These are phyloP conservation scores for Diadegma fenestrale DNA, from an alignment of 2,888 invertebrate genomes.

Conservation along the genomic window DNA sequence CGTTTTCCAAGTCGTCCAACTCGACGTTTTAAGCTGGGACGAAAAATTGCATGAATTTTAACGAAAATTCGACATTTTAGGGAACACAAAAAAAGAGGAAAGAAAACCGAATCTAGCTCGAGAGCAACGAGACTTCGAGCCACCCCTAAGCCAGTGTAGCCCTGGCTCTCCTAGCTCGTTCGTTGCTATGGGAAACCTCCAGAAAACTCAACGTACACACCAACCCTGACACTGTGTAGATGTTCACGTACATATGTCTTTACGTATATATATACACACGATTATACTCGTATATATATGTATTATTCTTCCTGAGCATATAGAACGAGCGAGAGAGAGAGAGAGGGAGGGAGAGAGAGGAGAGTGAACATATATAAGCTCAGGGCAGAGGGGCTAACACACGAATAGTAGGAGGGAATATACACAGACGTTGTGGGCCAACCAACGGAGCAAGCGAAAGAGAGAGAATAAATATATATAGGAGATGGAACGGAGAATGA, in stretches of 20 bases:
- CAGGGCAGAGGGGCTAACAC: slow-evolving; percentile 63
- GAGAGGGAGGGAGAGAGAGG: slow-evolving; percentile 46
- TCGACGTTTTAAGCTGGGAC: not conserved
- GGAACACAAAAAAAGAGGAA: not conserved
- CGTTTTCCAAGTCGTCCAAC: too few relatives aligned
- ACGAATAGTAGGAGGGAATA: slow-evolving; percentile 59
- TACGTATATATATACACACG: not conserved
- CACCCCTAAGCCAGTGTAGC: slow-evolving; percentile 80
- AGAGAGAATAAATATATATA: slow-evolving; percentile 35
- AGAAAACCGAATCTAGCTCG: slow-evolving; percentile 71
- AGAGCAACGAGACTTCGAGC: slow-evolving; percentile 81
- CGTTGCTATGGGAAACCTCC: slow-evolving; percentile 85
- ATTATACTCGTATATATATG: slow-evolving; percentile 24
- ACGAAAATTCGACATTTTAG: not conserved
- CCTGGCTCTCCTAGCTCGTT: slow-evolving; percentile 67
- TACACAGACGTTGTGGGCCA: slow-evolving; percentile 59
- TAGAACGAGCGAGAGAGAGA: slow-evolving; percentile 44
- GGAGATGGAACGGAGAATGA: slow-evolving; percentile 11
- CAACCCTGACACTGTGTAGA: slow-evolving; percentile 56
- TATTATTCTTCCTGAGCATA: slow-evolving; percentile 38
- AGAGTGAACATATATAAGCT: slow-evolving; percentile 68
- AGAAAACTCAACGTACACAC: slow-evolving; percentile 83
- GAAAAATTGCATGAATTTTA: not conserved
- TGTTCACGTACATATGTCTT: slow-evolving; percentile 3
- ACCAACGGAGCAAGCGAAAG: slow-evolving; percentile 52